Conservation (phyloP, 2,888 invertebrate species). For the Drosophila colorata region DNA sequence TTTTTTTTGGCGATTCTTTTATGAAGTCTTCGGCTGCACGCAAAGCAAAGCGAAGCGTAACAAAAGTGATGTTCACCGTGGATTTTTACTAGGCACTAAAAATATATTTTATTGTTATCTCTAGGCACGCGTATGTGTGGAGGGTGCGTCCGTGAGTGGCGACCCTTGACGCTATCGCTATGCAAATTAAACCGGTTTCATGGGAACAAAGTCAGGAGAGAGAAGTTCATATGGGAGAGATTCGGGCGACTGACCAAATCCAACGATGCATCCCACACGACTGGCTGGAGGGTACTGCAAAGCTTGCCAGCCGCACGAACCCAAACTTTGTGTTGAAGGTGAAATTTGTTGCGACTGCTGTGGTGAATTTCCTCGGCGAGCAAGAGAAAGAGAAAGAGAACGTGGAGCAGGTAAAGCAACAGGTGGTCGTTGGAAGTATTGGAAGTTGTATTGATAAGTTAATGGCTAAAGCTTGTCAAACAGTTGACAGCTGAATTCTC, state of each 20-base stretch:
- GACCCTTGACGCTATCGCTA: constrained; percentile 25
- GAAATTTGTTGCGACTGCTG: neutral
- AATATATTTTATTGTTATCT: constrained; percentile 74
- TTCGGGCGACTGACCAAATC: neutral
- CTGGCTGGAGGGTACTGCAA: constrained; percentile 14
- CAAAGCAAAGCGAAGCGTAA: constrained; percentile 62
- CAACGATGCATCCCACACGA: neutral
- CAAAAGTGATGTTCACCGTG: constrained; percentile 65
- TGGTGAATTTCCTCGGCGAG: constrained; percentile 34
- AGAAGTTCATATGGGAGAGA: neutral
- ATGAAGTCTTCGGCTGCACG: constrained; percentile 55
- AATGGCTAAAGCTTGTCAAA: constrained; percentile 10
- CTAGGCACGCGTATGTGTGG: constrained; percentile 19
- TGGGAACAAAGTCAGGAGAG: constrained; percentile 6
- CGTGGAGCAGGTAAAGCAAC: constrained; percentile 39
- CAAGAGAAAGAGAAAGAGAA: neutral
- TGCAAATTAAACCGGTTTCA: constrained; percentile 42
- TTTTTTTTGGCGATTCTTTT: constrained; percentile 37
- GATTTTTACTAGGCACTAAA: constrained; percentile 75
- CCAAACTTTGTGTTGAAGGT: constrained; percentile 24
- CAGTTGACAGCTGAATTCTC: constrained; percentile 2
- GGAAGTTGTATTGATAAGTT: constrained; percentile 29
- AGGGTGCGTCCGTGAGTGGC: constrained; percentile 13
- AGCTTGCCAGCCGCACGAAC: constrained; percentile 10
- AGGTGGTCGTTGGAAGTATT: constrained; percentile 58